Evolutionary conservation across 2,797 vertebrate species (phyloP), one percentile per base, ranked within the genome.

Genomic region (Dicrostonyx torquatus): DNA sequence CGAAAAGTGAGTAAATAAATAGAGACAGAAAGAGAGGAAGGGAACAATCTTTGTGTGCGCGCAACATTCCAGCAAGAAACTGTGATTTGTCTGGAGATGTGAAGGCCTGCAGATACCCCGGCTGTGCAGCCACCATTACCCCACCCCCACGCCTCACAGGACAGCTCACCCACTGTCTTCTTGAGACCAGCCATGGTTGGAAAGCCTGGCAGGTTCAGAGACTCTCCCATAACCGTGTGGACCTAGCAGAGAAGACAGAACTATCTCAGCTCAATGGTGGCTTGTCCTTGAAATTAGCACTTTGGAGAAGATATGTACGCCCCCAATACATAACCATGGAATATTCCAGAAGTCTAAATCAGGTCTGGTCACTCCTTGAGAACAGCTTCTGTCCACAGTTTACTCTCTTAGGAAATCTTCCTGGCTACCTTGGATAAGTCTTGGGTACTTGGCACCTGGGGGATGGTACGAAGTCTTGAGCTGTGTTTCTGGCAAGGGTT

Each of bases 101-200:
- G 20, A 50, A 58, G 12, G 4, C 45, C 62, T 34, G 26, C 17
- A 17, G 18, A 17, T 12, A 17, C 4, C n/a, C 2, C 0, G 4
- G 0, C 17, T 15, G 8, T 40, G 13, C 5, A 20, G 14, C 37
- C 3, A 14, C 10, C 43, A 17, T 0, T 0, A 2, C 7, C 11
- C 2, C 1, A 10, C 4, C 9, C 12, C 29, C 20, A 22, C 1
- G 11, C 0, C 5, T 2, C 48, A 43, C 50, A n/a, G 15, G 29
- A 68, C 37, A 31, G 5, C 73, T 58, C 34, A 29, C 20, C 2
- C 2, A 8, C 6, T 1, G 2, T 8, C 34, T 68, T 31, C 12
- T 55, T 79, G 40, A 34, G 22, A 43, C 11, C 43, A 50, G 43
- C 2, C 29, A 0, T 58, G 8, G 18, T 11, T 18, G n/a, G 9